A percentile compares a stretch with the other conserved stretches of the same genome.
Conservation (phyloP, 2,797 vertebrate genomes). For the Onychomys leucogaster region DNA sequence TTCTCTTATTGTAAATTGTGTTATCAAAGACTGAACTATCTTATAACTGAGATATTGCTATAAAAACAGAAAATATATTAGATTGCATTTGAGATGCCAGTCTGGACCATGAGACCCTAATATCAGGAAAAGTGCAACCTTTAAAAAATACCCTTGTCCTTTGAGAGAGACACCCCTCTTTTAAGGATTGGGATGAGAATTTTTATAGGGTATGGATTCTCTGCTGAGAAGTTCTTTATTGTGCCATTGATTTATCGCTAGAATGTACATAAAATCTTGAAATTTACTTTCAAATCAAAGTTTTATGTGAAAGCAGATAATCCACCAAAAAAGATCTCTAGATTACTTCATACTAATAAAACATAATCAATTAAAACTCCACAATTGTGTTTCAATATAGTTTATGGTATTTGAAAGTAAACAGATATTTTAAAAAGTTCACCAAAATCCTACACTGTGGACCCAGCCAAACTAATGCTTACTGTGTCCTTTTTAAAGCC, state of each 20-base stretch:
- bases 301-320: not conserved
- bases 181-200: not conserved
- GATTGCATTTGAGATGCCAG: not conserved
- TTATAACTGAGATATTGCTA: not conserved
- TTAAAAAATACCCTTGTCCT: not conserved
- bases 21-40: not conserved
- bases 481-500: not conserved
- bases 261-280: not conserved
- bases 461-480: not conserved
- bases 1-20: slow-evolving; percentile 41
- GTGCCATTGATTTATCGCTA: not conserved
- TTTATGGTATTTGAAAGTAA: not conserved
- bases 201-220: not conserved
- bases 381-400: not conserved
- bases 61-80: not conserved
- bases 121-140: not conserved
- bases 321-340: not conserved
- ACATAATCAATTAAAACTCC: slow-evolving; percentile 1
- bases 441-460: not conserved
- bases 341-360: not conserved
- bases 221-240: slow-evolving; percentile 19
- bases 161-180: not conserved
- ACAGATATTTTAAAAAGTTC: not conserved
- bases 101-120: not conserved
- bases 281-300: slow-evolving; percentile 29